Base-by-base conservation (phyloP, 2,113 vertebrate genomes). In the Lasiurus borealis region DNA sequence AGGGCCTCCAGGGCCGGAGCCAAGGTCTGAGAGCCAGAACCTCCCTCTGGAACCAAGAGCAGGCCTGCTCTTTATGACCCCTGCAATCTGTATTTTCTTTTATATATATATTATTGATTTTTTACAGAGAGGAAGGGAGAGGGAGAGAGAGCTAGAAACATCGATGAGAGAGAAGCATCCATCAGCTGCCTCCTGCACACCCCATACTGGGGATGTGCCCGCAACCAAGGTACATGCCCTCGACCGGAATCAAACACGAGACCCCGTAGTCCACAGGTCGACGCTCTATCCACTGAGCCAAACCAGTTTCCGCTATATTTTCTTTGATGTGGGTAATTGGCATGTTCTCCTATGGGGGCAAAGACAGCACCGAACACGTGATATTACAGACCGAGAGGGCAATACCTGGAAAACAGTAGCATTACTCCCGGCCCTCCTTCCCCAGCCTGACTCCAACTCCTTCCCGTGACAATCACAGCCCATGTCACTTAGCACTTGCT, bases 21-120 rank as follows among this genome's bases (percentile, higher is more conserved):
- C 81, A 85, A 81, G 13, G 27, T 72, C 77, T 59, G 31, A 36
- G 81, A 93, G 64, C 81, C 27, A 75, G 88, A 91, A 80, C 29
- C 54, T 95, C 52, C 18, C 36, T 57, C 86, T 44, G 87, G 90
- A 89, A 68, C 31, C 50, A 23, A 75, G 85, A 71, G 13, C 34
- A 3, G 31, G 18, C n/a, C 48, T 29, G 23, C 29, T 44, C 54
- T 62, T 71, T 57, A 52, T 16, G 31, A 87, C 36, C n/a, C 34
- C 19, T 13, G 85, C 50, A 46, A 7, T 34, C 81, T 69, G 71
- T 44, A 46, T 69, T 57, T 10, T 64, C 31, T 83, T 40, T 40
- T 40, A 40, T 40, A 40, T 40, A 40, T 40, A 40, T 40, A 40
- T 40, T 40, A 40, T 40, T 40, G 40, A 40, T 40, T 40, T 40